Evolutionary conservation across 2,888 invertebrate genomes (phyloP), one percentile per base, ranked within the genome.

Genomic region (Drosophila mulleri): DNA sequence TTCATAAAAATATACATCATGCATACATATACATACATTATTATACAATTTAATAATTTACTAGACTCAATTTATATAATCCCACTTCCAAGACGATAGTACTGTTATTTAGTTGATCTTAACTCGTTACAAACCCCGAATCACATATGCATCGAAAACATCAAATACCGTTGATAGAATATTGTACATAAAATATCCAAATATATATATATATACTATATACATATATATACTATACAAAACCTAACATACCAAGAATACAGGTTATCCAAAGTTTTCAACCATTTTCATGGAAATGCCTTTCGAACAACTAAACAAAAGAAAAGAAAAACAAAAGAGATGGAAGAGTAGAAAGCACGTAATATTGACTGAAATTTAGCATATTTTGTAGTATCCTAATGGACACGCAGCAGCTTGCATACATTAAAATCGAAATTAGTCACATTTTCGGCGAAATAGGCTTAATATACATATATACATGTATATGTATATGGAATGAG

Each of bases 101-200:
- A 84, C 83, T 89, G 90, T 89, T 84, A 84, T 84, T 89, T 85
- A 88, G 90, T 84, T 84, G 75, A 76, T 66, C 78, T 68, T 74
- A 60, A 73, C 64, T 70, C 72, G 70, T 78, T 81, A 66, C 47
- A 54, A 41, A 37, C 11, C 53, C 53, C 47, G 29, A 29, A 42
- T 23, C 56, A 42, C 29, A 29, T 57, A 65, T 70, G 50, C 48
- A 61, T 77, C 77, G 58, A 73, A 72, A 37, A 18, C 20, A 16
- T 20, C 23, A 39, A 37, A 56, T 52, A 44, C 47, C 52, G 45
- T 72, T 35, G 18, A 72, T 64, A 60, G 35, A 44, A 67, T 60
- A 61, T 64, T 76, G 80, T 76, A 76, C 29, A 75, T 78, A 75
- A 74, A 47, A 74, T 48, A 42, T n/a, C 47, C 41, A 59, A 14